Evolutionary conservation across 2,888 invertebrate species (phyloP), one percentile per base, ranked within the genome.

Genomic region (Siphlonurus alternatus): DNA sequence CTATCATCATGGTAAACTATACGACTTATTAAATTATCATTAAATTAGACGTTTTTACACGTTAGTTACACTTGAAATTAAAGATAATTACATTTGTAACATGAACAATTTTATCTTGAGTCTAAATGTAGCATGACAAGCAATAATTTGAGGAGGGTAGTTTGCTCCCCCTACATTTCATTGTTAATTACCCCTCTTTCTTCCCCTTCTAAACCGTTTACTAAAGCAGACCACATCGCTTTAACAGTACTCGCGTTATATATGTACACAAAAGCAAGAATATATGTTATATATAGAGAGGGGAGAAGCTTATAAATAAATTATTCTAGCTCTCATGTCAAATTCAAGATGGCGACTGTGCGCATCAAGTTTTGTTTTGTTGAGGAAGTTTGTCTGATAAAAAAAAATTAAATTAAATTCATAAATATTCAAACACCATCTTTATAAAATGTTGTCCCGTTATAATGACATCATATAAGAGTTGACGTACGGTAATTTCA

Each of bases 41-140:
- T 38, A 38, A 38, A 38, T 38, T 38, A 38, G 7, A 38, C 15
- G 7, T 10, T 38, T n/a, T n/a, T n/a, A n/a, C n/a, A n/a, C n/a
- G n/a, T n/a, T n/a, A n/a, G n/a, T n/a, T n/a, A n/a, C n/a, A n/a
- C n/a, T n/a, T n/a, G n/a, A n/a, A n/a, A n/a, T n/a, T n/a, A n/a
- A n/a, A n/a, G n/a, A n/a, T n/a, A n/a, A n/a, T n/a, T n/a, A n/a
- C n/a, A n/a, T n/a, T n/a, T n/a, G n/a, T n/a, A n/a, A n/a, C n/a
- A n/a, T n/a, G n/a, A n/a, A n/a, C n/a, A n/a, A n/a, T n/a, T n/a
- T n/a, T n/a, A n/a, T n/a, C n/a, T n/a, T n/a, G n/a, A n/a, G n/a
- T n/a, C n/a, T n/a, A 56, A 56, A 56, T 56, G 56, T 22, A 10
- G 15, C n/a, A 56, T 56, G 56, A 56, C 56, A 56, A 56, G 56